phyloP scores from a whole-genome alignment of 2,888 invertebrate genomes.

The Cheiracanthium punctorium region DNA sequence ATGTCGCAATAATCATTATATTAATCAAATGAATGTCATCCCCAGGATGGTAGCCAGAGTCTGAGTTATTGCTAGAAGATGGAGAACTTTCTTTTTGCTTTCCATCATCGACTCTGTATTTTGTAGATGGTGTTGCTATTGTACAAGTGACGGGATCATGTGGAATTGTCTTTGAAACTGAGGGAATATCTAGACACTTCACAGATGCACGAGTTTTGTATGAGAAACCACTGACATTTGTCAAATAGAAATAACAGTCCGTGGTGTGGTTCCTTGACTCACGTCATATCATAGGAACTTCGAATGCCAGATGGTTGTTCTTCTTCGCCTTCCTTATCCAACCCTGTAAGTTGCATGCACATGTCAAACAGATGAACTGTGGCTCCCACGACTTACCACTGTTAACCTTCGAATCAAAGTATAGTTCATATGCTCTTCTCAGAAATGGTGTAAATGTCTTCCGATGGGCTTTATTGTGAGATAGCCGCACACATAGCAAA shows the following conservation, averaged over 20 bases:
- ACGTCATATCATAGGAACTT: constrained; percentile 8
- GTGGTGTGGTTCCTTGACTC: constrained; percentile 11
- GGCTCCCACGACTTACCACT: constrained; percentile 2
- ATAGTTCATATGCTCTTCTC: constrained; percentile 14
- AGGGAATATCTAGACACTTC: not conserved
- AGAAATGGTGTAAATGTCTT: constrained; percentile 7
- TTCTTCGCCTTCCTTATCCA: not conserved
- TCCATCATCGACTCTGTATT: not conserved
- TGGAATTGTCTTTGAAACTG: not conserved
- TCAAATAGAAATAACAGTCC: constrained; percentile 9
- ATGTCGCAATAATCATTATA: not conserved
- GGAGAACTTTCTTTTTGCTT: constrained; percentile 17
- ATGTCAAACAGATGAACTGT: constrained; percentile 15
- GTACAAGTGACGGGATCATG: constrained; percentile 17
- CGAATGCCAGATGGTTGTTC: not conserved
- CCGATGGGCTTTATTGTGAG: not conserved
- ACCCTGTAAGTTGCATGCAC: constrained; percentile 5
- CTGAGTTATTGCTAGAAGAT: no score
- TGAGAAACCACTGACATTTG: not conserved
- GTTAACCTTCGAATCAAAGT: constrained; percentile 4
- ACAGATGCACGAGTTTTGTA: constrained; percentile 13
- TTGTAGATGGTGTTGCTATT: constrained; percentile 8
- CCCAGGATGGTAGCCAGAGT: constrained; percentile 9
- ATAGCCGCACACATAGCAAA: no score
- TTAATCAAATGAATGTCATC: no score